phyloP scores from a whole-genome alignment of 2,888 invertebrate species.

The Leucozona laternaria region DNA sequence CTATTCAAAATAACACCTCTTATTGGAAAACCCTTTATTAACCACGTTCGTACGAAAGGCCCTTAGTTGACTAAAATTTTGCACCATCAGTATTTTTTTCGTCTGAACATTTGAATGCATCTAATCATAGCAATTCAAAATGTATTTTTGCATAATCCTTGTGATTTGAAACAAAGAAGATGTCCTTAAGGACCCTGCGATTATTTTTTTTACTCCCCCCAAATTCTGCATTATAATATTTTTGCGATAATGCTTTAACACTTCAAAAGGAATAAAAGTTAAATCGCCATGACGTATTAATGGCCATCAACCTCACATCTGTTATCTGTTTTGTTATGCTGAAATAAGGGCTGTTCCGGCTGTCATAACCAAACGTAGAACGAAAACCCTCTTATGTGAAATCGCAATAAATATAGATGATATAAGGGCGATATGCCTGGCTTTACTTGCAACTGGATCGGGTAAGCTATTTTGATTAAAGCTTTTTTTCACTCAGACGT shows the following conservation, averaged over 20 bases:
- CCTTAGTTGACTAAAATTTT: too few relatives aligned
- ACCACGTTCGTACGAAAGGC: too few relatives aligned
- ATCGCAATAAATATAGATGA: slow-evolving; percentile 68
- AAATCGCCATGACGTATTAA: slow-evolving; percentile 75
- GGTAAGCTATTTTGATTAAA: slow-evolving; percentile 26
- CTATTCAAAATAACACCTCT: too few relatives aligned
- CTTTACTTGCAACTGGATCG: slow-evolving; percentile 11
- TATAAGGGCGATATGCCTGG: slow-evolving; percentile 70
- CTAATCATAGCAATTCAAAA: background rate
- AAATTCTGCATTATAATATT: slow-evolving; percentile 5
- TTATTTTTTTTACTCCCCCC: background rate
- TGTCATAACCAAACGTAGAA: slow-evolving; percentile 65
- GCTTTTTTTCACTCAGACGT: background rate
- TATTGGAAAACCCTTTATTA: too few relatives aligned
- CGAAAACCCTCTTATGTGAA: slow-evolving; percentile 23
- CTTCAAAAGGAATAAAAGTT: slow-evolving; percentile 73
- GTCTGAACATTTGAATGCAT: too few relatives aligned
- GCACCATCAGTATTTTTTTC: too few relatives aligned
- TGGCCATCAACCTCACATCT: slow-evolving; percentile 72
- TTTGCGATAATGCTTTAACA: slow-evolving; percentile 26
- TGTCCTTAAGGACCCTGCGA: background rate
- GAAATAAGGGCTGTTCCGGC: slow-evolving; percentile 68
- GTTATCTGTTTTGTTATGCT: slow-evolving; percentile 55
- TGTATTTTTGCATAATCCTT: background rate
- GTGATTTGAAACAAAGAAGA: too few relatives aligned